Conservation (phyloP, 2,797 vertebrate genomes). For the Muscicapa striata region DNA sequence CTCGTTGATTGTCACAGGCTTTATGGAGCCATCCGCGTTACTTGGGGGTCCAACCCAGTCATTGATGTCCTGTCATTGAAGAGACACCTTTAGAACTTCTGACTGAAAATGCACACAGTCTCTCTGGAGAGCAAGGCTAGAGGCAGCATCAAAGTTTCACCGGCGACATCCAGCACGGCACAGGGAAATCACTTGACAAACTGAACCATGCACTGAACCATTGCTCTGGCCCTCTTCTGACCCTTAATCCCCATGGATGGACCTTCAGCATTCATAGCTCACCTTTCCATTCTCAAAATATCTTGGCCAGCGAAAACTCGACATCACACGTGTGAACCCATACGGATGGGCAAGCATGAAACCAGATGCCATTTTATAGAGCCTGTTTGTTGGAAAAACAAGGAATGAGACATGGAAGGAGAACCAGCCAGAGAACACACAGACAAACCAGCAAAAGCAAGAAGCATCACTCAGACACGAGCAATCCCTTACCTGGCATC, state of each 20-base stretch:
- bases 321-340: slow-evolving; percentile 91
- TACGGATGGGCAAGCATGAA: slow-evolving; percentile 96
- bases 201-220: neutral
- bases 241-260: accelerated
- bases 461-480: neutral
- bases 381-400: slow-evolving; percentile 62
- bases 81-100: neutral
- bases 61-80: slow-evolving; percentile 83
- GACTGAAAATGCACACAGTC: neutral
- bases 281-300: slow-evolving; percentile 85
- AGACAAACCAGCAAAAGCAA: neutral
- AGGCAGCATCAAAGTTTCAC: neutral
- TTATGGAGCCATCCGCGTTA: slow-evolving; percentile 81
- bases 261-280: neutral
- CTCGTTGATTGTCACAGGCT: slow-evolving; percentile 85
- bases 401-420: neutral
- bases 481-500: slow-evolving; percentile 80
- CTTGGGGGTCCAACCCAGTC: slow-evolving; percentile 91
- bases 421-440: neutral
- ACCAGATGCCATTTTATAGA: slow-evolving; percentile 89
- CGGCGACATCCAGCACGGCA: accelerated
- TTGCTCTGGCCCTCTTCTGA: neutral
- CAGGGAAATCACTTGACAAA: neutral
- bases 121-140: neutral
- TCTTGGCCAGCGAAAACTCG: slow-evolving; percentile 89